phyloP scores from a whole-genome alignment of 2,113 vertebrate species.

The Chrysemys picta region DNA sequence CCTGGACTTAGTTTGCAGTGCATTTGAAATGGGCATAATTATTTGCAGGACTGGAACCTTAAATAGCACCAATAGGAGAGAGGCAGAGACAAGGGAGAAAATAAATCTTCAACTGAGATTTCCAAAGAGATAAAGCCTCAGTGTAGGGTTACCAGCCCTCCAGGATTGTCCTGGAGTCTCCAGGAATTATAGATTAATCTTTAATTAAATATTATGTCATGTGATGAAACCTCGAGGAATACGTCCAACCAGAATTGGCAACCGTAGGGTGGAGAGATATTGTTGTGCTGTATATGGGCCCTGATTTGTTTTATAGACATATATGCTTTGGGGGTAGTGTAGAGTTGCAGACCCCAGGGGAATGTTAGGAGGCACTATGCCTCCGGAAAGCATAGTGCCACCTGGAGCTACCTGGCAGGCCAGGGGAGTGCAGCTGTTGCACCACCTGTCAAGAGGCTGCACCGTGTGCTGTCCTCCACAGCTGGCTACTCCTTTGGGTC shows the following conservation, averaged over 20 bases:
- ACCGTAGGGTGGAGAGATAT: neutral
- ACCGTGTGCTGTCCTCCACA: neutral
- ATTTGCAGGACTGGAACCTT: neutral
- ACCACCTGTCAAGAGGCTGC: neutral
- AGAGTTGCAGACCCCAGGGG: neutral
- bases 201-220: no score
- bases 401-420: neutral
- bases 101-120: neutral
- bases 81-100: neutral
- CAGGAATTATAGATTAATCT: no score
- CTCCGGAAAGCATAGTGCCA: neutral
- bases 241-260: no score
- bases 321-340: no score
- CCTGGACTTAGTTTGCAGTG: no score
- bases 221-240: no score
- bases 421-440: neutral
- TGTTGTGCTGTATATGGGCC: neutral
- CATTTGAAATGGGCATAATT: neutral
- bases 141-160: neutral
- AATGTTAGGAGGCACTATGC: neutral
- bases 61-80: neutral
- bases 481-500: neutral
- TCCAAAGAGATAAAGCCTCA: neutral
- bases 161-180: no score
- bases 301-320: neutral